Base-by-base conservation (phyloP, 30 jellyfish, hydroid and myxozoan genomes). In the Turritopsis dohrnii region DNA sequence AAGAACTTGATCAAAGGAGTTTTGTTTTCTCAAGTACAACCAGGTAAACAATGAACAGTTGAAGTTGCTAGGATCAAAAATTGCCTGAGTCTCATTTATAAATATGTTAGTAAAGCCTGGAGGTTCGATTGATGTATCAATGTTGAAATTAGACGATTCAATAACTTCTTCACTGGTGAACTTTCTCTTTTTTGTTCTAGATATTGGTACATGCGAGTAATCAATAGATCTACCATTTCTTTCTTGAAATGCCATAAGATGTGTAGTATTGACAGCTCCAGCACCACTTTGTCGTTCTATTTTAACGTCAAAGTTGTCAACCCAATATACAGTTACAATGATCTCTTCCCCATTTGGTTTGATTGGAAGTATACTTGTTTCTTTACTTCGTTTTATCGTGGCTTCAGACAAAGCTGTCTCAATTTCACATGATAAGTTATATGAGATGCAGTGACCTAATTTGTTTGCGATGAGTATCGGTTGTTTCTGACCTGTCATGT, bases 321-420 rank as follows among this genome's bases (percentile, higher is more conserved):
- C 31, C 81, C 81, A 72, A 23, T 17, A 72, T 23, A 16, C 16
- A 72, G 81, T 72, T 18, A 23, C 19, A 72, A 72, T 25, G 23
- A 16, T 16, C 31, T 72, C 81, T 17, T 72, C 18, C 16, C 23
- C 81, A 72, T 16, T 72, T 18, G 81, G 81, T 25, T 17, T 18
- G 17, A 72, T 28, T 25, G 18, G 18, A 21, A 72, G 31, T 16
- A 72, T 72, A 17, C 28, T 72, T 72, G 81, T 23, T 23, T 16
- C 18, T 23, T 23, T 72, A 16, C 29, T 16, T 72, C 23, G 18
- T 28, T 72, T 23, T 23, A 72, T 17, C 16, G 81, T 28, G 28
- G 89, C 90, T 74, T 83, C 90, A 29, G 90, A 84, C 31, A 54
- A 60, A 41, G 90, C 90, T 28, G 89, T 74, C 29, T 83, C 90